These are phyloP conservation scores for Tenthredo mesomela DNA, from an alignment of 2,888 invertebrate genomes.

Conservation along the genomic window DNA sequence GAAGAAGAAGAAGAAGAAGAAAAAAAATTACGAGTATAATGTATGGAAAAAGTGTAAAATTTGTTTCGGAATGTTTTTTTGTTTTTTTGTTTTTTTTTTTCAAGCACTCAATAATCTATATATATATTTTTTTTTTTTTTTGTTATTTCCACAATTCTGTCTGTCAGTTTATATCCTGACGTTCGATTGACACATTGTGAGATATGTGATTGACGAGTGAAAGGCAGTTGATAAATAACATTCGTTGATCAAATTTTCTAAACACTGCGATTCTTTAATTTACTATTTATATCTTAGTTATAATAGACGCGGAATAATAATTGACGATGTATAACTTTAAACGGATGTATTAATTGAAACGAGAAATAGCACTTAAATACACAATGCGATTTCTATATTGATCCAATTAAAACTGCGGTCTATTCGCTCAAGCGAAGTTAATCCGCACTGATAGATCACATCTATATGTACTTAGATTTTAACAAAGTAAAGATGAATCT, in stretches of 20 bases:
- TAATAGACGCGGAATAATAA: not conserved
- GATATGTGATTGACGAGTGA: not conserved
- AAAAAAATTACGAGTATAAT: not conserved
- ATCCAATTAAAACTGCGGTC: not conserved
- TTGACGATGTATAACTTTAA: not conserved
- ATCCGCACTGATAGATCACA: no score
- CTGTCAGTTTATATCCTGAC: not conserved
- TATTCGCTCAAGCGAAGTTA: no score
- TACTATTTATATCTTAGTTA: not conserved
- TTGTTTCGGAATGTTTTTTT: not conserved
- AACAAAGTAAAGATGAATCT: no score
- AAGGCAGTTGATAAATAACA: not conserved
- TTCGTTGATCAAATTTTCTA: no score
- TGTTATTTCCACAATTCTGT: not conserved
- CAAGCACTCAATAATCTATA: not conserved
- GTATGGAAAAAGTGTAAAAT: no score
- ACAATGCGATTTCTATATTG: not conserved
- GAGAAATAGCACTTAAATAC: not conserved
- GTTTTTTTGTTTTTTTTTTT: no score
- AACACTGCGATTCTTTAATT: not conserved
- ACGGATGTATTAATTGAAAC: slow-evolving; percentile 33
- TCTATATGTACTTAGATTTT: no score
- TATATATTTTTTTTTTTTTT: no score
- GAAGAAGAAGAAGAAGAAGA: not conserved
- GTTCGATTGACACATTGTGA: not conserved